Evolutionary conservation across 2,797 vertebrate species (phyloP).

Genomic region (Danio choprae): DNA sequence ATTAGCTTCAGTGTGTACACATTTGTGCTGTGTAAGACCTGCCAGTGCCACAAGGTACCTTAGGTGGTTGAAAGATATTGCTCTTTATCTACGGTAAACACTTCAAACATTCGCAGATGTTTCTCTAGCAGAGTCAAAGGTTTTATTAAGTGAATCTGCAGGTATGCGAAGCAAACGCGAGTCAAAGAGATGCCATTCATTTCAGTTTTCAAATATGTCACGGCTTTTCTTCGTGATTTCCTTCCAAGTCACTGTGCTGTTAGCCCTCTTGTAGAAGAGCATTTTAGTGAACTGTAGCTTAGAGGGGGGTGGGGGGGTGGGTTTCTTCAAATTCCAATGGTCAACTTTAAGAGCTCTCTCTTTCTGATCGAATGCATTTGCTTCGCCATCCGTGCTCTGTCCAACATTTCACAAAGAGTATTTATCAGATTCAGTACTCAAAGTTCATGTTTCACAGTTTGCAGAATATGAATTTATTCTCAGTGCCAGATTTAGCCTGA

Average conservation of each 20-base stretch:
- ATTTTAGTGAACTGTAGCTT: constrained; percentile 20
- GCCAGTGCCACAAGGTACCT: constrained; percentile 35
- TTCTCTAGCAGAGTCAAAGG: constrained; percentile 41
- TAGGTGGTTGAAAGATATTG: constrained; percentile 44
- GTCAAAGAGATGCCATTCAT: constrained; percentile 44
- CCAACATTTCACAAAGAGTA: not conserved
- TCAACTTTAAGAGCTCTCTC: constrained; percentile 32
- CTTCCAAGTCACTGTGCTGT: constrained; percentile 34
- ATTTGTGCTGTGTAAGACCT: constrained; percentile 28
- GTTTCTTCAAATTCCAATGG: not conserved
- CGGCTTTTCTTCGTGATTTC: constrained; percentile 25
- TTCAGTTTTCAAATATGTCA: constrained; percentile 30
- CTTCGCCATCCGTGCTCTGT: not conserved
- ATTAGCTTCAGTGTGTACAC: constrained; percentile 29
- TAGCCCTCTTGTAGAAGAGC: constrained; percentile 17
- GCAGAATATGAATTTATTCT: constrained; percentile 64
- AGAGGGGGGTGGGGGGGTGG: not conserved
- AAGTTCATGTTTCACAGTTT: constrained; percentile 19
- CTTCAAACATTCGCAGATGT: constrained; percentile 35
- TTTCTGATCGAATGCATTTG: constrained; percentile 2
- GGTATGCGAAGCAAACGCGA: not conserved
- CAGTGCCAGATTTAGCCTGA: constrained; percentile 61
- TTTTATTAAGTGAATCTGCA: constrained; percentile 38
- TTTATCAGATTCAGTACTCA: constrained; percentile 9
- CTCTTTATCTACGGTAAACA: constrained; percentile 48